A percentile compares a stretch with the other conserved stretches of the same genome.
Evolutionary conservation across 2,113 vertebrate genomes (phyloP).

Genomic region (Actinemys pallida): DNA sequence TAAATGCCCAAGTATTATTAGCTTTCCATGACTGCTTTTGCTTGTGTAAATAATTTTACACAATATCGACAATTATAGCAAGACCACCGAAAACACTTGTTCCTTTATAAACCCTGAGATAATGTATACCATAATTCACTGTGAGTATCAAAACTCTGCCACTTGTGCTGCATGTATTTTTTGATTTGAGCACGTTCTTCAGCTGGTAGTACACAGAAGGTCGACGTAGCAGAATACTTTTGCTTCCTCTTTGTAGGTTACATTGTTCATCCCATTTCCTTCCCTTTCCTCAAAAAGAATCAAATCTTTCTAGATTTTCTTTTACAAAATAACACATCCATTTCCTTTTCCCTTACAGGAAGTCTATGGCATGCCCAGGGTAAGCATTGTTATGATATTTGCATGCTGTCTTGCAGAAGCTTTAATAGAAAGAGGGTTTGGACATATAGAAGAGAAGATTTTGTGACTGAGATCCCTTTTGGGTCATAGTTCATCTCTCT

Average conservation of each 20-base stretch:
- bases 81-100: neutral
- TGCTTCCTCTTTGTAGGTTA: neutral
- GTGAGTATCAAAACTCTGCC: neutral
- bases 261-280: neutral
- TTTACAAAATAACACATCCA: neutral
- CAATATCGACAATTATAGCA: neutral
- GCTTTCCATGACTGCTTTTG: neutral
- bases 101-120: neutral
- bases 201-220: neutral
- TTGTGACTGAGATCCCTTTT: neutral
- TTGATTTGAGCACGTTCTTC: neutral
- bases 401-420: neutral
- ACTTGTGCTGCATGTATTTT: accelerated
- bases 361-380: slow-evolving; percentile 85
- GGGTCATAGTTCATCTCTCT: neutral
- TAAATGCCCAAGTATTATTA: accelerated
- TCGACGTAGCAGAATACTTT: neutral
- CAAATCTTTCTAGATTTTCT: neutral
- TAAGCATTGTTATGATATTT: slow-evolving; percentile 61
- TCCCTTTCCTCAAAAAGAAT: neutral
- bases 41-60: neutral
- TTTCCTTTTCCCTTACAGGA: slow-evolving; percentile 81
- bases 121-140: neutral
- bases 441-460: neutral
- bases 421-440: neutral